Base-by-base conservation (phyloP, 2,888 invertebrate genomes). In the Luperina testacea region DNA sequence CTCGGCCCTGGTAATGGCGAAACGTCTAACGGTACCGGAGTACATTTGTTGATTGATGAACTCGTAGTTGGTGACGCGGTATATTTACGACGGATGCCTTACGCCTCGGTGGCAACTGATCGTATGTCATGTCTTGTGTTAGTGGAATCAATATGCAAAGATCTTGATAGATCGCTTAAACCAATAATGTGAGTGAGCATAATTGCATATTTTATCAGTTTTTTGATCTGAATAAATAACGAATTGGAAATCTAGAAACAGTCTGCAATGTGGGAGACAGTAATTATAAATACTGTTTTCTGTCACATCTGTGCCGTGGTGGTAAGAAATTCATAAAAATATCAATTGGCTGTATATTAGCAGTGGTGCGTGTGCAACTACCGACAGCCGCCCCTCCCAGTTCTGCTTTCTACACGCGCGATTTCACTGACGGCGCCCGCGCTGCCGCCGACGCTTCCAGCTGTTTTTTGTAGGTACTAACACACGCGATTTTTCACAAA, bases 401-500 rank as follows among this genome's bases (percentile, higher is more conserved):
- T 95, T 96, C 96, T 96, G 97, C 97, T 96, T 97, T 97, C 97
- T 97, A 95, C 94, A 95, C 94, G 96, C 95, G 95, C 96, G 96
- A 96, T 97, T 97, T 96, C 96, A 96, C 97, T 95, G 93, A 90
- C 92, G 88, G 91, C 92, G 92, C 89, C 92, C 86, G 87, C 85
- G 79, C 87, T 76, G 88, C 80, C 85, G 63, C n/a, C 68, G 77
- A 78, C 85, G 86, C 77, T 87, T 72, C 83, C 80, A 82, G 86
- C 89, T 87, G 91, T 91, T 93, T 94, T 94, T 94, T 93, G 90
- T n/a, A n/a, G n/a, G n/a, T 93, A 85, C 85, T 78, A 86, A 87
- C 89, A 92, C 94, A 94, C 94, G 95, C 94, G 90, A 95, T 93
- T 95, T 95, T 95, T 94, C 93, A 95, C 94, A 92, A 95, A 94